A percentile compares a stretch with the other conserved stretches of the same genome.
Conservation (phyloP, 1,140 invertebrate species). For the Papilio polyxenes region DNA sequence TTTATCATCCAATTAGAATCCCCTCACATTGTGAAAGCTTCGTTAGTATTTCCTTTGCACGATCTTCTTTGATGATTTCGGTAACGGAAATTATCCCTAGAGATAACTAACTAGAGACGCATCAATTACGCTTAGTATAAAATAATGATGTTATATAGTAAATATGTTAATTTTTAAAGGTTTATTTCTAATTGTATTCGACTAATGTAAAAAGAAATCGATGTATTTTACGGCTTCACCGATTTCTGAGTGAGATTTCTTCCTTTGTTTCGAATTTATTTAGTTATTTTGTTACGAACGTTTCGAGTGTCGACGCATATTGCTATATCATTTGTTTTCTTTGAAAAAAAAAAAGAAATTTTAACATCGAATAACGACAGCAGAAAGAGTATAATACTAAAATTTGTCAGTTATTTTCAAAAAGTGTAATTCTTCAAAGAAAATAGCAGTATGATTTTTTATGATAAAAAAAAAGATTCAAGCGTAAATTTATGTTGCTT, state of each 20-base stretch:
- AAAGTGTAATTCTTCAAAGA: too few relatives aligned
- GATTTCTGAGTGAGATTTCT: too few relatives aligned
- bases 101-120: not conserved
- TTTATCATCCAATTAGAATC: conserved; percentile 53
- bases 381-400: too few relatives aligned
- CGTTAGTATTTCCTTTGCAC: not conserved
- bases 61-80: not conserved
- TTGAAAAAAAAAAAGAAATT: too few relatives aligned
- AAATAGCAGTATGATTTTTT: not conserved
- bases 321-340: too few relatives aligned
- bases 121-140: not conserved
- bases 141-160: not conserved
- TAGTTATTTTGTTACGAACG: too few relatives aligned
- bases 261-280: too few relatives aligned
- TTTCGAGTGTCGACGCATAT: too few relatives aligned
- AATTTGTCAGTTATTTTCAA: too few relatives aligned
- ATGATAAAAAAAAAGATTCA: not conserved
- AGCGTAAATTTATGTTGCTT: not conserved
- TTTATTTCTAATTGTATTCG: not conserved
- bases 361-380: too few relatives aligned
- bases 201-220: too few relatives aligned
- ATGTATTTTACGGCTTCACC: not conserved
- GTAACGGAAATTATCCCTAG: not conserved
- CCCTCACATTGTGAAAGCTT: not conserved
- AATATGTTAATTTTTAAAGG: not conserved